phyloP scores from a whole-genome alignment of 2,888 invertebrate species.

The Diaphora mendica region DNA sequence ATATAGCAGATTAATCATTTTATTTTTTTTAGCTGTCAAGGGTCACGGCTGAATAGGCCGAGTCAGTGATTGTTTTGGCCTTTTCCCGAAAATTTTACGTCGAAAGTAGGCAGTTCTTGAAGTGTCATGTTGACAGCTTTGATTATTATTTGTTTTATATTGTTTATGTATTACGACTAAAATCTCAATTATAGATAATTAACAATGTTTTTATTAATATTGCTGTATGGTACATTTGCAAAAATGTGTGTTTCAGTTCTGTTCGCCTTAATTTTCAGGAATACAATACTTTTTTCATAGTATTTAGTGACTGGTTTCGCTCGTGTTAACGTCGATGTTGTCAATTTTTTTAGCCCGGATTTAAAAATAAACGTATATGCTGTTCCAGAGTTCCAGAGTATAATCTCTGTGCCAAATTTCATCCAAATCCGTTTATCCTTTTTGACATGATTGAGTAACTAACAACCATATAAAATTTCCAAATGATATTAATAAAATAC shows the following conservation, averaged over 20 bases:
- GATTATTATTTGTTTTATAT: slow-evolving; percentile 5
- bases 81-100: not conserved
- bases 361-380: too few relatives aligned
- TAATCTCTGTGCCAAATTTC: too few relatives aligned
- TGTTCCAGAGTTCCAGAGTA: too few relatives aligned
- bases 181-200: not conserved
- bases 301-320: too few relatives aligned
- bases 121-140: slow-evolving; percentile 1
- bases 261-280: too few relatives aligned
- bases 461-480: too few relatives aligned
- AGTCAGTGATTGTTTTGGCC: slow-evolving; percentile 34
- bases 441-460: too few relatives aligned
- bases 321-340: too few relatives aligned
- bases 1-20: slow-evolving; percentile 50
- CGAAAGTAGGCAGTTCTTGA: not conserved
- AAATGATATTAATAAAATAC: too few relatives aligned
- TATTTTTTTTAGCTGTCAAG: slow-evolving; percentile 32
- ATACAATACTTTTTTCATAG: too few relatives aligned
- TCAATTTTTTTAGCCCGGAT: too few relatives aligned
- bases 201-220: not conserved
- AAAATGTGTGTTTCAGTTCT: not conserved
- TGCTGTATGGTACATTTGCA: not conserved
- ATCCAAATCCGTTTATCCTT: too few relatives aligned
- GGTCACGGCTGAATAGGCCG: slow-evolving; percentile 36
- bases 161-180: not conserved